Conservation (phyloP, 2,113 vertebrate species). For the Cyphomyrus plagiostoma region DNA sequence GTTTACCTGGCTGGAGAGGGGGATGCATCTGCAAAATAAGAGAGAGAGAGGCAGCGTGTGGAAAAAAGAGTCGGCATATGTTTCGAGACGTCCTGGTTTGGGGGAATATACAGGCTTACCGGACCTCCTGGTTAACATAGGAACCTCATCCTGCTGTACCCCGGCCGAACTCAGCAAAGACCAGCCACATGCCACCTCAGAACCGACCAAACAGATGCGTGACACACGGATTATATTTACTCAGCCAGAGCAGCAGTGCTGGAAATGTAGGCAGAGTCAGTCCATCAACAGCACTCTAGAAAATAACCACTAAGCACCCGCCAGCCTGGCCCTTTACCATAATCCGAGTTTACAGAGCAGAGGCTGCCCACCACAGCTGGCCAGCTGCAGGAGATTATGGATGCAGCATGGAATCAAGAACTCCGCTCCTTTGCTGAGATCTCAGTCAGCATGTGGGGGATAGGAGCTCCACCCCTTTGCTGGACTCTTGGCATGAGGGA, state of each 20-base stretch:
- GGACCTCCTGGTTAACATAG: not conserved
- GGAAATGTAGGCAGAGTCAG: not conserved
- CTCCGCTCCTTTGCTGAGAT: not conserved
- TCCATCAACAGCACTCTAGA: not conserved
- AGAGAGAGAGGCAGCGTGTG: not conserved
- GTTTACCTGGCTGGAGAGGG: constrained; percentile 17
- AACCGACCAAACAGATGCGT: not conserved
- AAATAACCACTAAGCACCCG: not conserved
- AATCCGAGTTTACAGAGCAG: not conserved
- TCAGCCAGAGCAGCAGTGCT: not conserved
- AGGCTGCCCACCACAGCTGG: not conserved
- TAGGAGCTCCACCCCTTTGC: no score
- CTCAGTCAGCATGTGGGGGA: not conserved
- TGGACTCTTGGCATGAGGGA: not conserved
- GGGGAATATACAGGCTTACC: not conserved
- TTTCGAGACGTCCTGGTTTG: not conserved
- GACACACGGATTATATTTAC: not conserved
- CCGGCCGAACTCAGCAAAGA: not conserved
- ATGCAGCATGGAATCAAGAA: not conserved
- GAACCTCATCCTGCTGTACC: not conserved
- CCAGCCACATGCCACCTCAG: not conserved
- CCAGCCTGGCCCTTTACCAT: not conserved
- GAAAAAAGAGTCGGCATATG: not conserved
- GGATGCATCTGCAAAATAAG: not conserved
- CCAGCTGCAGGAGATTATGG: not conserved